A percentile compares a stretch with the other conserved stretches of the same genome.
These are phyloP conservation scores for Morbakka virulenta DNA, from an alignment of 30 jellyfish, hydroid and myxozoan genomes.

Conservation along the genomic window DNA sequence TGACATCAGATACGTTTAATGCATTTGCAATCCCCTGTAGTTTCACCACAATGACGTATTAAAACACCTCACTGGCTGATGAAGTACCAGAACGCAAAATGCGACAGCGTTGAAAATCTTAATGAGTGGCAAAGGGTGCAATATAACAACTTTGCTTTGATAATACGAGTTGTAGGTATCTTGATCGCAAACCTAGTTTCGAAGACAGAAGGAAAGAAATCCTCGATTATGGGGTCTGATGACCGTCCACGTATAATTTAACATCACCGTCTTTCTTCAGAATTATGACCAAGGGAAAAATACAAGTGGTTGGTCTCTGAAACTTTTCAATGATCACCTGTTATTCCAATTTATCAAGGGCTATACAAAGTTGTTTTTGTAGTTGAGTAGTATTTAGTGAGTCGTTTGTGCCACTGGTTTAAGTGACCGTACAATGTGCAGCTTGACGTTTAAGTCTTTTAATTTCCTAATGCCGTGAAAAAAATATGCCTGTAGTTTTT, in stretches of 20 bases:
- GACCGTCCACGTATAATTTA: neutral
- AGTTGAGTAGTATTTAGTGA: neutral
- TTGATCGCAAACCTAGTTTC: slow-evolving; percentile 1
- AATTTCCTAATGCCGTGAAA: neutral
- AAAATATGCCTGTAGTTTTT: neutral
- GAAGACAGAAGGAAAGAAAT: neutral
- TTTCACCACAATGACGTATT: slow-evolving; percentile 3
- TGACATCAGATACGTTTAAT: slow-evolving; percentile 7
- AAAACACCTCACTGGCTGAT: slow-evolving; percentile 30
- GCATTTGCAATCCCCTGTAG: slow-evolving; percentile 4
- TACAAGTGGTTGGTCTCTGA: slow-evolving; percentile 1
- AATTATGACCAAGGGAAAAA: slow-evolving; percentile 27
- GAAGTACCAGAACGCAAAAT: slow-evolving; percentile 2
- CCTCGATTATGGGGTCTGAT: slow-evolving; percentile 12
- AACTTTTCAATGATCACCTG: slow-evolving; percentile 20
- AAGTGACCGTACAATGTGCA: neutral
- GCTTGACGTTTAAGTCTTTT: neutral
- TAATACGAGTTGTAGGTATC: slow-evolving; percentile 4
- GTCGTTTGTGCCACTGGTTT: neutral
- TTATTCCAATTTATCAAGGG: slow-evolving; percentile 3
- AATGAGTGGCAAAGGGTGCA: slow-evolving; percentile 3
- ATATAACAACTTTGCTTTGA: slow-evolving; percentile 11
- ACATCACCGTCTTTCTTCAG: slow-evolving; percentile 12
- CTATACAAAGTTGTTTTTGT: neutral
- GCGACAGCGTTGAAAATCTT: neutral